These are phyloP conservation scores for Boulengeromyrus knoepffleri DNA, from an alignment of 2,113 vertebrate genomes.

Conservation along the genomic window DNA sequence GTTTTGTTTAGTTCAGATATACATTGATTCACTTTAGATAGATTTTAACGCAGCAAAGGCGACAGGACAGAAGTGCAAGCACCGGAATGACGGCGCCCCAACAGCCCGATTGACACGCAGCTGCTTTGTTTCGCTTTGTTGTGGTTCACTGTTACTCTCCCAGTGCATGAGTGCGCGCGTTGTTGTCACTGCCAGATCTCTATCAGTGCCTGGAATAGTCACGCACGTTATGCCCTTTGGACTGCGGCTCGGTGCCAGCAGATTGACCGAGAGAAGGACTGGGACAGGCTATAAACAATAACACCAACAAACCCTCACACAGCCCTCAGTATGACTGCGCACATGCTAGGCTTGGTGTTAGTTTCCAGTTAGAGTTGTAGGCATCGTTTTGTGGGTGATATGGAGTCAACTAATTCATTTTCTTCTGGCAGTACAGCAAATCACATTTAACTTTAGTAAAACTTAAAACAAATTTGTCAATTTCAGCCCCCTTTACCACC, in stretches of 20 bases:
- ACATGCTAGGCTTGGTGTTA: not conserved
- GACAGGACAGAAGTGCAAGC: not conserved
- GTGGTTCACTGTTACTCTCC: not conserved
- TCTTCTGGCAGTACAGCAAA: not conserved
- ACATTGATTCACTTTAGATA: not conserved
- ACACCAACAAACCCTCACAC: not conserved
- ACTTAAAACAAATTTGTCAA: not conserved
- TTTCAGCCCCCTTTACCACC: not conserved
- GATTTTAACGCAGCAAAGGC: not conserved
- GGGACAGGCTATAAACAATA: not conserved
- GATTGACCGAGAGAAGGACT: not conserved
- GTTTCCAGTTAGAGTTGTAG: not conserved
- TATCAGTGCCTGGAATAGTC: not conserved
- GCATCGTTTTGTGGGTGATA: not conserved
- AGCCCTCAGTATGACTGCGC: not conserved
- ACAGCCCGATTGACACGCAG: not conserved
- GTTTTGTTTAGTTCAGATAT: not conserved
- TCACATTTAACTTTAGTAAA: not conserved
- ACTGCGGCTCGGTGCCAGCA: not conserved
- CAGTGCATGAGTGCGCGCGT: not conserved
- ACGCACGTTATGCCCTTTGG: not conserved
- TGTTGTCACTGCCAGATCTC: not conserved
- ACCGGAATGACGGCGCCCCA: not conserved
- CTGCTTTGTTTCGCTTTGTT: not conserved
- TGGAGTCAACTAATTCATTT: not conserved